These are phyloP conservation scores for Uropetala carovei DNA, from an alignment of 2,888 invertebrate species.

Conservation along the genomic window DNA sequence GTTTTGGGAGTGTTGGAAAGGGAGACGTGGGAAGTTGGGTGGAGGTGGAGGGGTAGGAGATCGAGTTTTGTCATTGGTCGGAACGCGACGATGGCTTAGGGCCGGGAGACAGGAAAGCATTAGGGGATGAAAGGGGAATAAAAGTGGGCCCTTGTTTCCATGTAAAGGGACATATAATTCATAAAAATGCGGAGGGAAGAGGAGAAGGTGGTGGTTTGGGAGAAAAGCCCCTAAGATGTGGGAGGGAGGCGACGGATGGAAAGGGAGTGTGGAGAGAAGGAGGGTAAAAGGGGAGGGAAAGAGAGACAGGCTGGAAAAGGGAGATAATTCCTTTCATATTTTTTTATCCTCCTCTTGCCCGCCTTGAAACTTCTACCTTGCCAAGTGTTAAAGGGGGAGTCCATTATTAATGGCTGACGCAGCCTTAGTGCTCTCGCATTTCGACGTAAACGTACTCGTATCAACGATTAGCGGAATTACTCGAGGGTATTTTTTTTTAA, in stretches of 20 bases:
- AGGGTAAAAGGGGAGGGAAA: not conserved
- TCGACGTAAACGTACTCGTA: slow-evolving; percentile 24
- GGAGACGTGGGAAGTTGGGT: not conserved
- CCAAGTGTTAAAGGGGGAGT: not conserved
- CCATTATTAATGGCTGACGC: not conserved
- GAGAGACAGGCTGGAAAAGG: not conserved
- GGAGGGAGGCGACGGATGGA: not conserved
- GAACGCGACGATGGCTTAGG: slow-evolving; percentile 29
- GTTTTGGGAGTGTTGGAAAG: not conserved
- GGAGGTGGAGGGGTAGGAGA: not conserved
- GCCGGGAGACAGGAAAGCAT: slow-evolving; percentile 20
- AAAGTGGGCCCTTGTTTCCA: slow-evolving; percentile 56
- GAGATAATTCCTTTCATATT: slow-evolving; percentile 46
- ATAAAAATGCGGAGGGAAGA: slow-evolving; percentile 36
- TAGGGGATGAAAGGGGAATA: slow-evolving; percentile 33
- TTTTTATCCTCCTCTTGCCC: not conserved
- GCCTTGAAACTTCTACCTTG: not conserved
- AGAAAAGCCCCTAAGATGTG: not conserved
- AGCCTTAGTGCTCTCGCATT: slow-evolving; percentile 9
- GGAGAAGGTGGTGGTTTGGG: not conserved
- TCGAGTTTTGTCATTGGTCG: slow-evolving; percentile 44
- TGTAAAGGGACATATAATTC: slow-evolving; percentile 57
- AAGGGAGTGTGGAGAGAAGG: not conserved
- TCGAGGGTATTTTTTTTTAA: slow-evolving; percentile 17
- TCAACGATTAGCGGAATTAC: slow-evolving; percentile 42